Percentiles rank a stretch among this genome's conserved stretches.
These are phyloP conservation scores for Aphyosemion australe DNA, from an alignment of 2,113 vertebrate species.

Conservation along the genomic window DNA sequence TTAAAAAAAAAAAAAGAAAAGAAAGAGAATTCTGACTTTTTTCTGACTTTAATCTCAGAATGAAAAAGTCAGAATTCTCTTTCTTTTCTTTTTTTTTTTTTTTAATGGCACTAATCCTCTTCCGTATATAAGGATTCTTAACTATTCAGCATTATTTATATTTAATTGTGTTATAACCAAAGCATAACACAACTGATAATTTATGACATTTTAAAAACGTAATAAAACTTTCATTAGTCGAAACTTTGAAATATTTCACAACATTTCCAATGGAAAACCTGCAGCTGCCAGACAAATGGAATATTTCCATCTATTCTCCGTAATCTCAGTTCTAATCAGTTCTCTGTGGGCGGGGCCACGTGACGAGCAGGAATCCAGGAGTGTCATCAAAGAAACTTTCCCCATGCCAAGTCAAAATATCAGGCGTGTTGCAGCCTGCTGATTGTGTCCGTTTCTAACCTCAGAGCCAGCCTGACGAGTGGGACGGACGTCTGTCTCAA, in stretches of 20 bases:
- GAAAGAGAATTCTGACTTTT: too few relatives aligned
- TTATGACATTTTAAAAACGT: too few relatives aligned
- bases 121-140: too few relatives aligned
- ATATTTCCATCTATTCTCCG: neutral
- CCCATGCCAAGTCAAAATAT: neutral
- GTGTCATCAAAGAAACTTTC: neutral
- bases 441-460: neutral
- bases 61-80: too few relatives aligned
- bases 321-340: neutral
- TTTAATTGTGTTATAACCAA: too few relatives aligned
- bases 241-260: neutral
- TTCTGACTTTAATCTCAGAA: too few relatives aligned
- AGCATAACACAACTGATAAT: too few relatives aligned
- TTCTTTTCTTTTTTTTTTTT: too few relatives aligned
- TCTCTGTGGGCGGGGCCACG: neutral
- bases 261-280: neutral
- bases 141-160: too few relatives aligned
- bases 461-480: constrained; percentile 69
- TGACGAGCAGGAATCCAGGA: neutral
- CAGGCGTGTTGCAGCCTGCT: neutral
- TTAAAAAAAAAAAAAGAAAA: too few relatives aligned
- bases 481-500: constrained; percentile 77
- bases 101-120: too few relatives aligned
- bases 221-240: too few relatives aligned
- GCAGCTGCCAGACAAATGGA: neutral